These are phyloP conservation scores for Caenorhabditis angaria DNA, from an alignment of 2,888 invertebrate genomes.

Conservation along the genomic window DNA sequence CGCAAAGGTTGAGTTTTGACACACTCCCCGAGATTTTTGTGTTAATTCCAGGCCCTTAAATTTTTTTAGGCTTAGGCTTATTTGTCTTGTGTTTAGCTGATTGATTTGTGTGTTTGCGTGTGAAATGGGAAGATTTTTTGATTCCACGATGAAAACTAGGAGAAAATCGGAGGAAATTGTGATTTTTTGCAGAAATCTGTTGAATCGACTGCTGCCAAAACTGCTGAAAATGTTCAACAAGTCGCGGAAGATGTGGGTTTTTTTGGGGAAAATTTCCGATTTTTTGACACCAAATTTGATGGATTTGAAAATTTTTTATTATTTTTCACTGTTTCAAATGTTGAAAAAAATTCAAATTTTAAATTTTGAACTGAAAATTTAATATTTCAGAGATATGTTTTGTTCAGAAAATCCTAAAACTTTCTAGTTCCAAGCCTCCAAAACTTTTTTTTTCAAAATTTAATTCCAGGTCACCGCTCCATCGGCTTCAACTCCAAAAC, in stretches of 20 bases:
- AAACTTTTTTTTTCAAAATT: background rate
- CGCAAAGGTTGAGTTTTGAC: constrained; percentile 6
- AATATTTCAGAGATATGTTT: too few species aligned
- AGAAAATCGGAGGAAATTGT: background rate
- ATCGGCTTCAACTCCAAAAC: constrained; percentile 16
- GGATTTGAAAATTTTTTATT: background rate
- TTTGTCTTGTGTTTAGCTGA: background rate
- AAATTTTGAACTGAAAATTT: too few species aligned
- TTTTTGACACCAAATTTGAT: background rate
- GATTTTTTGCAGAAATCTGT: constrained; percentile 27
- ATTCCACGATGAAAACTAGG: too few species aligned
- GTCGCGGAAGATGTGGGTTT: constrained; percentile 28
- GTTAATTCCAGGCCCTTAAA: background rate
- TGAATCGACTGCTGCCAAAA: constrained; percentile 7
- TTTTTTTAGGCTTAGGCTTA: background rate
- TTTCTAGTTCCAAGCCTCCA: background rate
- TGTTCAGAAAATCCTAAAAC: background rate
- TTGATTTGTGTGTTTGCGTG: constrained; percentile 3
- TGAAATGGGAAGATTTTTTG: background rate
- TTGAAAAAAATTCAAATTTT: background rate
- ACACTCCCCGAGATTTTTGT: background rate
- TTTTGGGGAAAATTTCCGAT: background rate
- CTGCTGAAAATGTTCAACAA: constrained; percentile 18
- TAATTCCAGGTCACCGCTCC: background rate
- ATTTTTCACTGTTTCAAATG: background rate